These are phyloP conservation scores for Gallinago stenura DNA, from an alignment of 2,797 vertebrate genomes.

Conservation along the genomic window DNA sequence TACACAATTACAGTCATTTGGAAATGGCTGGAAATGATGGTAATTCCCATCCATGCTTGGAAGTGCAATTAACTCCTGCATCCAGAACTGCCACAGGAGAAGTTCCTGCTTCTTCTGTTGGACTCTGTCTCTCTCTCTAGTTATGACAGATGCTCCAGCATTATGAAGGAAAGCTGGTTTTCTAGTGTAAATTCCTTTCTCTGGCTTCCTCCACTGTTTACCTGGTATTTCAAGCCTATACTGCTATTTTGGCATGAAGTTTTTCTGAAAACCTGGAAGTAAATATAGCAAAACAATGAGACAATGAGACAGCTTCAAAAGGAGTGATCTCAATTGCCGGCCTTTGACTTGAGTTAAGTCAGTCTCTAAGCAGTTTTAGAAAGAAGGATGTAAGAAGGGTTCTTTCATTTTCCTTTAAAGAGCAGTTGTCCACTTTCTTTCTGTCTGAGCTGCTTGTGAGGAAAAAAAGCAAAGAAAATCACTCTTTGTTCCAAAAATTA, in stretches of 20 bases:
- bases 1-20: not conserved
- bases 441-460: not conserved
- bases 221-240: not conserved
- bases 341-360: not conserved
- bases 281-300: not conserved
- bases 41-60: not conserved
- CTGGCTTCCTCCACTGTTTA: not conserved
- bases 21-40: not conserved
- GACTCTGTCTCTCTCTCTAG: not conserved
- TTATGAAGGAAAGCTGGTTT: not conserved
- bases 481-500: not conserved
- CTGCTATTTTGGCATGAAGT: not conserved
- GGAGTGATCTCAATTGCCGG: not conserved
- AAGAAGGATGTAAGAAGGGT: not conserved
- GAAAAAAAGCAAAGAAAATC: not conserved
- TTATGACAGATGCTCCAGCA: not conserved
- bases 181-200: not conserved
- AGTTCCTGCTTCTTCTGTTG: not conserved
- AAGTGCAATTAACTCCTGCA: not conserved
- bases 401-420: not conserved
- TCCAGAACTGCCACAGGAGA: not conserved
- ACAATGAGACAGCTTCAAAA: not conserved
- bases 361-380: not conserved
- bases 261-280: not conserved
- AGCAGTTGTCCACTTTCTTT: not conserved